Conservation (phyloP, 1,140 invertebrate species). For the Anthonomus grandis region DNA sequence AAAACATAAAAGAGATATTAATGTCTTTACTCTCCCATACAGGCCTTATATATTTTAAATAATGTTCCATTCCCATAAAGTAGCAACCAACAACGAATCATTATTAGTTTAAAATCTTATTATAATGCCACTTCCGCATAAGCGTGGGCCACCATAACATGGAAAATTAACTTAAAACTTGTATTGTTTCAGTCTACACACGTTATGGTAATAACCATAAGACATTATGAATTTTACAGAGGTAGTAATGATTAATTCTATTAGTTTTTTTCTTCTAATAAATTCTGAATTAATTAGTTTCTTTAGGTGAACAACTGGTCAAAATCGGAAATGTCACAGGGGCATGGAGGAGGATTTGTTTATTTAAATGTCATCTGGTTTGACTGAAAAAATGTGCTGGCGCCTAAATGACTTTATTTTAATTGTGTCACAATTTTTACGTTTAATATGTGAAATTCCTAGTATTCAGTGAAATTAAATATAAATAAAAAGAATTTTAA, state of each 20-base stretch:
- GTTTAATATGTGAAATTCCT: too few species aligned
- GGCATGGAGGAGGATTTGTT: slow-evolving; percentile 6
- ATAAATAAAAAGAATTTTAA: too few species aligned
- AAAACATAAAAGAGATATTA: too few species aligned
- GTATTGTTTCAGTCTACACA: background rate
- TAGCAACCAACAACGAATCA: too few species aligned
- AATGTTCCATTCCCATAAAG: too few species aligned
- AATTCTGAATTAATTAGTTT: slow-evolving; percentile 1
- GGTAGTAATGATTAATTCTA: slow-evolving; percentile 4
- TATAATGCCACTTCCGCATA: slow-evolving; percentile 2
- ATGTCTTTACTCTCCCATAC: too few species aligned
- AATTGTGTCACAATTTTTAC: too few species aligned
- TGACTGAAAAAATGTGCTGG: too few species aligned
- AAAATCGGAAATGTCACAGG: slow-evolving; percentile 1
- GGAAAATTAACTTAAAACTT: background rate
- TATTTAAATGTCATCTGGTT: background rate
- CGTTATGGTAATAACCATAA: background rate
- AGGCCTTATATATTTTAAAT: too few species aligned
- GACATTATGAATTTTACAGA: background rate
- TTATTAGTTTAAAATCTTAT: too few species aligned
- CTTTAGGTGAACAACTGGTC: background rate
- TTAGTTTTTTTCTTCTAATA: background rate
- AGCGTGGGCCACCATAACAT: slow-evolving; percentile 1
- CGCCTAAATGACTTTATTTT: too few species aligned
- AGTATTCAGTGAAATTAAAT: too few species aligned